Conservation (phyloP, 2,113 vertebrate genomes). For the Thymallus thymallus region DNA sequence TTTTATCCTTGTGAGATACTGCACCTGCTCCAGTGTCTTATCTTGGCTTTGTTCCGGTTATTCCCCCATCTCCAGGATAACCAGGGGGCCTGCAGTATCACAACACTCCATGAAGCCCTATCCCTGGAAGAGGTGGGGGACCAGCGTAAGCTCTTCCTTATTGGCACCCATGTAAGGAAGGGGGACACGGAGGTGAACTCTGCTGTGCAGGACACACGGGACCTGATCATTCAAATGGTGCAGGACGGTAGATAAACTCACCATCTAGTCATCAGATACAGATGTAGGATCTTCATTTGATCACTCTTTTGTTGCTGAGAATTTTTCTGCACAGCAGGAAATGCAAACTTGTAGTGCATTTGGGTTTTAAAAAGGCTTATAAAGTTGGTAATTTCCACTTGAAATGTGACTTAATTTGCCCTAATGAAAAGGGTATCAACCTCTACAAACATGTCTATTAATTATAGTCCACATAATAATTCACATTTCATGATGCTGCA, state of each 20-base stretch:
- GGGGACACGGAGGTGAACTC: constrained; percentile 74
- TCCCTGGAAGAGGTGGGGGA: constrained; percentile 81
- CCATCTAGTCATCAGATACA: not conserved
- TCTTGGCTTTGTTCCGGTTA: not conserved
- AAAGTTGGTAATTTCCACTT: no score
- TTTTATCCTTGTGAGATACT: not conserved
- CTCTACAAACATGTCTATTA: no score
- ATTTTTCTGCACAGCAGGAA: no score
- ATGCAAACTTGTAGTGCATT: no score
- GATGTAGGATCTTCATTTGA: not conserved
- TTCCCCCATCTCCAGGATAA: constrained; percentile 78
- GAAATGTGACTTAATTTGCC: no score
- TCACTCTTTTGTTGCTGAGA: no score
- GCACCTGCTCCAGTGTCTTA: not conserved
- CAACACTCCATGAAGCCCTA: constrained; percentile 87
- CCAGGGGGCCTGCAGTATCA: constrained; percentile 79
- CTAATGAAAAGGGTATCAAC: no score
- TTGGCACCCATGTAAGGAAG: constrained; percentile 79
- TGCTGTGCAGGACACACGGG: constrained; percentile 81
- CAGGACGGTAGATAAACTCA: constrained; percentile 52
- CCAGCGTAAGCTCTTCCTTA: constrained; percentile 83
- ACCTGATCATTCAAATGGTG: constrained; percentile 85
- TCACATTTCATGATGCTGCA: no score
- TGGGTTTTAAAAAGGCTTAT: no score
- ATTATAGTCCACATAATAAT: no score